phyloP scores from a whole-genome alignment of 2,797 vertebrate species.

The Macrochelys suwanniensis region DNA sequence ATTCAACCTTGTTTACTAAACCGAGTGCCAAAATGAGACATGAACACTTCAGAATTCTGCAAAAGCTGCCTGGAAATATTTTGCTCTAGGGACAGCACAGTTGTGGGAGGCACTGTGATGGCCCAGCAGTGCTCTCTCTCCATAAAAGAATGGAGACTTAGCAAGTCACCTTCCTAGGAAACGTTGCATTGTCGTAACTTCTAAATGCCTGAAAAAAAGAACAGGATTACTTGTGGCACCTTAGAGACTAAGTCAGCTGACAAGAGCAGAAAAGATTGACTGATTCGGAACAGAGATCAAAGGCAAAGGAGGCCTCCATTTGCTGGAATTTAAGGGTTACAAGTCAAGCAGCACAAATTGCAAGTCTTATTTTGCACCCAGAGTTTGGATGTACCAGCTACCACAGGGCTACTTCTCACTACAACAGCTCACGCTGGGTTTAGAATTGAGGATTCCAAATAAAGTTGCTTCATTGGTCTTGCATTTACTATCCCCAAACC shows the following conservation, averaged over 20 bases:
- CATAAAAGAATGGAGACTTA: background rate
- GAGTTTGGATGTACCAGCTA: background rate
- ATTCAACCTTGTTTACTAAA: background rate
- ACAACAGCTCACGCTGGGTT: background rate
- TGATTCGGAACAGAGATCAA: background rate
- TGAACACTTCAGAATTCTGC: background rate
- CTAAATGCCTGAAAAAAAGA: background rate
- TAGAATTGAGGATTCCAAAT: background rate
- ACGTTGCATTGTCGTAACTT: background rate
- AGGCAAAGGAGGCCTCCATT: accelerated
- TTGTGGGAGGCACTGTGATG: background rate
- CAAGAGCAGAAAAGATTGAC: background rate
- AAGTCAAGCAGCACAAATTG: accelerated
- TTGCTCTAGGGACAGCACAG: accelerated
- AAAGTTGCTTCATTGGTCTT: background rate
- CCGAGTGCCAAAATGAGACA: background rate
- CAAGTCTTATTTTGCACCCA: background rate
- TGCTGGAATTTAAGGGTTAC: background rate
- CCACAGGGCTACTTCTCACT: background rate
- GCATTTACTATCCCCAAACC: background rate
- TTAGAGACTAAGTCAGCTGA: background rate
- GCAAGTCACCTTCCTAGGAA: background rate
- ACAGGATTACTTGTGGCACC: too few relatives aligned
- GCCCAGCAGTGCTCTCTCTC: background rate
- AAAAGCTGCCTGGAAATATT: background rate